Conservation (phyloP, 2,888 invertebrate genomes). For the Cephus rjabovi region DNA sequence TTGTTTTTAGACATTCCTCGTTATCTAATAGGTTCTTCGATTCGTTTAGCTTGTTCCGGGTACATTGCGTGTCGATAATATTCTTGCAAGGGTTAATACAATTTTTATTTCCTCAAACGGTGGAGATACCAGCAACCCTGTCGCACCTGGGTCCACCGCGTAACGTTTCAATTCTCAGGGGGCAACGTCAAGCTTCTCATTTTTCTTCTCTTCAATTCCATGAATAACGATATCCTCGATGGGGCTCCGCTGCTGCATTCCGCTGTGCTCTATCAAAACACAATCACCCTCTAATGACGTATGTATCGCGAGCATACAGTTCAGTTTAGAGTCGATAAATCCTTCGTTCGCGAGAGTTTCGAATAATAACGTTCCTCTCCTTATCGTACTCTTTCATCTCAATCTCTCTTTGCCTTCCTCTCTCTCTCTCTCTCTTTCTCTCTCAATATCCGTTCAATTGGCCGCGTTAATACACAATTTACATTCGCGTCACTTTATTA, state of each 20-base stretch:
- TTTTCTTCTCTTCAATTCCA: neutral
- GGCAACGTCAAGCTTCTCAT: neutral
- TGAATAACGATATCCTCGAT: neutral
- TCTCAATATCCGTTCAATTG: neutral
- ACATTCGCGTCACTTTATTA: slow-evolving; percentile 39
- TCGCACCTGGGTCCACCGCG: neutral
- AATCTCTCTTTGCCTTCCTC: neutral
- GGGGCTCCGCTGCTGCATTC: neutral
- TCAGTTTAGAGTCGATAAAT: neutral
- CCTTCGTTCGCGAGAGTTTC: neutral
- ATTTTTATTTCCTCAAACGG: neutral
- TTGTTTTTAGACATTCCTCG: slow-evolving; percentile 38
- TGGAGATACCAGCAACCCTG: neutral
- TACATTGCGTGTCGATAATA: neutral
- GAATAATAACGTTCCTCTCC: neutral
- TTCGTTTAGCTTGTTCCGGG: neutral
- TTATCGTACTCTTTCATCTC: neutral
- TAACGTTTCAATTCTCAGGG: neutral
- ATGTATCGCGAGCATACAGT: neutral
- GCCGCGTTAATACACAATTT: slow-evolving; percentile 39
- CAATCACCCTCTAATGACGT: neutral
- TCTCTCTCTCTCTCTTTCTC: no score
- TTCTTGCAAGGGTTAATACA: neutral
- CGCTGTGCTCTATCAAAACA: neutral
- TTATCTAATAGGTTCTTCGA: neutral